Evolutionary conservation across 2,888 invertebrate genomes (phyloP), one percentile per base, ranked within the genome.

Genomic region (Pyralis farinalis): DNA sequence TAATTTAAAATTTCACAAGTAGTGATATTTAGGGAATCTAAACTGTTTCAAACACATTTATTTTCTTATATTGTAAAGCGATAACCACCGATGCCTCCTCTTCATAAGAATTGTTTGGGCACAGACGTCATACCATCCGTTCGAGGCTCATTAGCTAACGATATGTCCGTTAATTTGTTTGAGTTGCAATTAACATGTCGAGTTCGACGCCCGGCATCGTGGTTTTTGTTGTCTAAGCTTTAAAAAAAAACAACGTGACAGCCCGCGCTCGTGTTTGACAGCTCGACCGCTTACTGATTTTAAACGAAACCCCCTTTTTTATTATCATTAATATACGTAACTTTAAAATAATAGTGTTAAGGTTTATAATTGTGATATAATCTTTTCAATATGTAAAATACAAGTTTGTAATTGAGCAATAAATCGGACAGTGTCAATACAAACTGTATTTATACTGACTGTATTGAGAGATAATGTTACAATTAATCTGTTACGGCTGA

Each of bases 111-210:
- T 4, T 1, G 12, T 31, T 10, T 27, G 27, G 37, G 9, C 22
- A 25, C 28, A 33, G 33, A 53, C 54, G 58, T 48, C 50, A 47
- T 37, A 51, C n/a, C 54, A 53, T 56, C 58, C 60, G 64, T 63
- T 60, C 55, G 53, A 58, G 58, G 52, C 75, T 82, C 81, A 83
- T 84, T 83, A 83, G 75, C 74, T 58, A 72, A 55, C 71, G 75
- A 82, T 84, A 79, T 63, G 66, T 71, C 72, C 69, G 74, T 81
- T 83, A 78, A 80, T 80, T 81, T 83, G 78, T 85, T 83, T 82
- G 77, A 79, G 68, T 75, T 80, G 80, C 78, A 84, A 85, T 85
- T 83, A 85, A 79, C 77, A 65, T 77, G 77, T 78, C 83, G 63
- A 67, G 73, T 60, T 69, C 73, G 69, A 78, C 60, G 73, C 58